phyloP scores from a whole-genome alignment of 1,140 invertebrate genomes.

The Ceratina japonica region DNA sequence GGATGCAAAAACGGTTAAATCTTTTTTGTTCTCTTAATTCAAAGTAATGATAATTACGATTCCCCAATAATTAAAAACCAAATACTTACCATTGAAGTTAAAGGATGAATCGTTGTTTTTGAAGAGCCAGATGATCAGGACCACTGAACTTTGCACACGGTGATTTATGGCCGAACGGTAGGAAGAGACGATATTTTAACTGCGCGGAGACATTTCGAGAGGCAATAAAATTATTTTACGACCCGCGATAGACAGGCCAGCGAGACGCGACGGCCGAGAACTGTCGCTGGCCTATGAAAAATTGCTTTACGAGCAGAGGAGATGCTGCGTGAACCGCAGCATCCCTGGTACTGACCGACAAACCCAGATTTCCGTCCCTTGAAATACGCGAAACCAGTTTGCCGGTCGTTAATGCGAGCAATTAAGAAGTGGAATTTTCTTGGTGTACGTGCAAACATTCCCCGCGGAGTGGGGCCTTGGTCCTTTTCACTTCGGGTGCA shows the following conservation, averaged over 20 bases:
- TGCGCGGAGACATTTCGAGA: neutral
- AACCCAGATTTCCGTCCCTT: constrained; percentile 59
- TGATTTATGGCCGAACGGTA: neutral
- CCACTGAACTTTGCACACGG: neutral
- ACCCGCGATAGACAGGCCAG: constrained; percentile 5
- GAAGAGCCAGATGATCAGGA: neutral
- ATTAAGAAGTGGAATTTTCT: constrained; percentile 65
- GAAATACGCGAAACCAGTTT: constrained; percentile 70
- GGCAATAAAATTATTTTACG: constrained; percentile 42
- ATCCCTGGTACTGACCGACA: constrained; percentile 72
- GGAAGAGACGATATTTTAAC: neutral
- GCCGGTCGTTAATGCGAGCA: constrained; percentile 40
- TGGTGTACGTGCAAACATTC: constrained; percentile 60
- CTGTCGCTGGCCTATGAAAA: constrained; percentile 44
- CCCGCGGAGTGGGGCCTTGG: constrained; percentile 41
- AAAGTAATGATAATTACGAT: too few relatives aligned
- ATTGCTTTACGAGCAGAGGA: constrained; percentile 57
- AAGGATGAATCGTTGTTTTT: neutral
- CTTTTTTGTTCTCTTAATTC: too few relatives aligned
- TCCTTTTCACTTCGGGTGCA: constrained; percentile 52
- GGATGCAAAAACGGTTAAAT: too few relatives aligned
- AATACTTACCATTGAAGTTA: constrained; percentile 9
- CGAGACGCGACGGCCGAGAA: constrained; percentile 38
- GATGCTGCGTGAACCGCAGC: constrained; percentile 70
- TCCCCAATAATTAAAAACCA: neutral